Percentiles rank a stretch among this genome's conserved stretches.
Evolutionary conservation across 2,888 invertebrate genomes (phyloP).

Genomic region (Dioctria linearis): DNA sequence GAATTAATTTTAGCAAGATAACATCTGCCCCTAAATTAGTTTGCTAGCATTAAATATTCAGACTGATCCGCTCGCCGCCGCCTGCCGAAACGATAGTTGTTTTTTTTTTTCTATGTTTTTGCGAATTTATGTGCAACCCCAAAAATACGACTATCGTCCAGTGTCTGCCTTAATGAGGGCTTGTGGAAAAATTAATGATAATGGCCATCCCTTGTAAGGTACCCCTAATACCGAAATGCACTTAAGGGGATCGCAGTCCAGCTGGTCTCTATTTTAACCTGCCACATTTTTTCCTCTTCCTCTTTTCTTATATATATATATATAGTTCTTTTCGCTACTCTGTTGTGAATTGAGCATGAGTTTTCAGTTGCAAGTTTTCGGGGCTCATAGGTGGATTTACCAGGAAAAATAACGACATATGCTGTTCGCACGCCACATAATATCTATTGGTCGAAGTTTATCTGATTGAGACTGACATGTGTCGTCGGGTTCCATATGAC

Average conservation of each 20-base stretch:
- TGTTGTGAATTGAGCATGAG: neutral
- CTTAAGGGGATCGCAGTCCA: conserved; percentile 51
- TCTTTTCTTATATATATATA: neutral
- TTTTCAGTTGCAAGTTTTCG: conserved; percentile 15
- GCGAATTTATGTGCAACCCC: conserved; percentile 44
- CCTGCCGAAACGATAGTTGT: neutral
- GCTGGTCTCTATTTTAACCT: conserved; percentile 45
- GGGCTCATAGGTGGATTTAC: conserved; percentile 32
- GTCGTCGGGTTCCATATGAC: conserved; percentile 11
- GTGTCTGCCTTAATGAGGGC: conserved; percentile 44
- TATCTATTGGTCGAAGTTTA: conserved; percentile 48
- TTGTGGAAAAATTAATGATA: conserved; percentile 50
- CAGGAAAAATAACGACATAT: conserved; percentile 49
- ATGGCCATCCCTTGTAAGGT: conserved; percentile 48
- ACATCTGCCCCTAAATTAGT: conserved; percentile 45
- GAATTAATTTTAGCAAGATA: conserved; percentile 43
- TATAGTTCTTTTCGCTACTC: neutral
- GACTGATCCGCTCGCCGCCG: conserved; percentile 3
- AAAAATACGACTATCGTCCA: conserved; percentile 25
- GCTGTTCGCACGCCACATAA: conserved; percentile 47
- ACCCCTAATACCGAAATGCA: conserved; percentile 52
- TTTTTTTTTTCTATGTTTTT: conserved; percentile 2
- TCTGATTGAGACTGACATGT: conserved; percentile 54
- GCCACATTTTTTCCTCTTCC: conserved; percentile 10
- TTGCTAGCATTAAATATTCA: conserved; percentile 42